Base-by-base conservation (phyloP, 2,113 vertebrate genomes). In the Carassius auratus region DNA sequence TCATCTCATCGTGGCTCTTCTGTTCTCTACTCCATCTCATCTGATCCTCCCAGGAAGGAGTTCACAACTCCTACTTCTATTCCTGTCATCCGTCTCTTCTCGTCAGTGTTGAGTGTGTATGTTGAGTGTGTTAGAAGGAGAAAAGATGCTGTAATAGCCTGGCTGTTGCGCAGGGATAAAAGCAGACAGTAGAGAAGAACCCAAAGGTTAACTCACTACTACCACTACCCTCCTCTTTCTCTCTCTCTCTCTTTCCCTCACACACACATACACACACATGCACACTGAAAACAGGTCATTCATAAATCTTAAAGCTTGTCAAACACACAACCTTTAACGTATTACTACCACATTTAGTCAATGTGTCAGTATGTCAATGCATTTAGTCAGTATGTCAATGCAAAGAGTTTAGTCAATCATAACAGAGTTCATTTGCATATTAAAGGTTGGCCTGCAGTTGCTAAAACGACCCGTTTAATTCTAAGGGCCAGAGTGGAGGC, bases 121-220 rank as follows among this genome's bases (percentile, higher is more conserved):
- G 76, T 66, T 75, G 73, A 75, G 81, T 84, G 79, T 86, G 77
- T 78, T 62, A 38, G 26, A 84, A 52, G 88, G 55, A 76, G 85
- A 88, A 83, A 76, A 55, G 55, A 91, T 76, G 23, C 81, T 82
- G 87, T 91, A 91, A 92, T 92, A 92, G 91, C 89, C 84, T 91
- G 87, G 90, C 88, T 62, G 5, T 81, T 84, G 87, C 87, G 69
- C 26, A 52, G 81, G 88, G 88, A 84, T 89, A 85, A 89, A 88
- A 79, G 57, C 83, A 85, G 85, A 5, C 57, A 68, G 38, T 78
- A 64, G 79, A 76, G 86, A n/a, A 69, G 36, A 84, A 91, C 87
- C 79, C 85, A 82, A 84, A 86, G 88, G 86, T 91, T 81, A 90
- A 30, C 5, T 83, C 59, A 81, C 83, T 71, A 85, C 68, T 64